Evolutionary conservation across 1,140 invertebrate genomes (phyloP).

Genomic region (Oncopeltus fasciatus): DNA sequence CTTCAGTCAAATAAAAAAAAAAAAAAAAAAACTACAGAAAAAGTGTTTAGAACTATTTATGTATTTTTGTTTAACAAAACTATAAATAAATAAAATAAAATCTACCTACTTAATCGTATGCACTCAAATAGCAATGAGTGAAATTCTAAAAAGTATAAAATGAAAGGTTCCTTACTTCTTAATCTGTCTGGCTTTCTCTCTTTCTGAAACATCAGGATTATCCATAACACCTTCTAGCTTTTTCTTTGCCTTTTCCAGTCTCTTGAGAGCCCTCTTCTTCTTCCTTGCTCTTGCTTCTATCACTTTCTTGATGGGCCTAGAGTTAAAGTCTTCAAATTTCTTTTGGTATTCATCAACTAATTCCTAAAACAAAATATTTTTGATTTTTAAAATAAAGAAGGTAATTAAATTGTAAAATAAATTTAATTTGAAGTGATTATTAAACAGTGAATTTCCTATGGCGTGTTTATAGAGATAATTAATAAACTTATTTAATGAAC

Average conservation of each 20-base stretch:
- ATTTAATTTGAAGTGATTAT: no score
- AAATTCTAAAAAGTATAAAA: no score
- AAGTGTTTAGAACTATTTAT: no score
- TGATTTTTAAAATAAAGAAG: no score
- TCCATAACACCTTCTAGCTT: conserved; percentile 85
- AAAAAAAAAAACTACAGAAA: not conserved
- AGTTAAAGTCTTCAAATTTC: conserved; percentile 74
- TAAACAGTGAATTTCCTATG: no score
- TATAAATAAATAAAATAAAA: no score
- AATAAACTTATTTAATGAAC: no score
- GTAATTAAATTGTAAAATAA: no score
- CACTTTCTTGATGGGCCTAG: conserved; percentile 92
- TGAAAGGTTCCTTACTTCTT: conserved; percentile 49
- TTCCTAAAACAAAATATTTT: conserved; percentile 36
- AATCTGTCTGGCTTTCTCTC: conserved; percentile 84
- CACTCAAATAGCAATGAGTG: no score
- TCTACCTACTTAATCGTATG: no score
- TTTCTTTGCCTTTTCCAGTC: conserved; percentile 88
- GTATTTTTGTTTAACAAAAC: no score
- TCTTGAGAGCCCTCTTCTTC: conserved; percentile 72
- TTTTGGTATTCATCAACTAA: conserved; percentile 57
- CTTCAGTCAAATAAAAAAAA: not conserved
- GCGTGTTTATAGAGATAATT: no score
- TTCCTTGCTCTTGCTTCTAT: conserved; percentile 96
- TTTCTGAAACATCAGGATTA: conserved; percentile 71